Base-by-base conservation (phyloP, 2,113 vertebrate genomes). In the Spea bombifrons region DNA sequence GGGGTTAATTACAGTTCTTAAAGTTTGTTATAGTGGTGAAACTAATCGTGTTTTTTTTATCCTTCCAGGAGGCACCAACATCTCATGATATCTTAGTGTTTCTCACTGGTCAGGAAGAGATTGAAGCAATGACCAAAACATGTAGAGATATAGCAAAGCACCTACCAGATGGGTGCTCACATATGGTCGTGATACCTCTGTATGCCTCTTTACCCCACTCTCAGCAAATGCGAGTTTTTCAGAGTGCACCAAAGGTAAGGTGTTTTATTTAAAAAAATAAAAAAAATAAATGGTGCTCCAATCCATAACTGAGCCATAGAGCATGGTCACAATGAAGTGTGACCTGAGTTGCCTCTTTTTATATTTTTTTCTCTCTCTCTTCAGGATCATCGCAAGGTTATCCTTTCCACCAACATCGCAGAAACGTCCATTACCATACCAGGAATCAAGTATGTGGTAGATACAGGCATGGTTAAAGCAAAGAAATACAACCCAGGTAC, bases 381-480 rank as follows among this genome's bases (percentile, higher is more conserved):
- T 78, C 82, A 99, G 97, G 96, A 94, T 16, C 95, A 90, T 66
- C 94, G 97, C 86, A 99, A 98, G 87, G 94, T 98, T 80, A 95
- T 99, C 84, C 91, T 99, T 66, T 95, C 97, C 9, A 99, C 97
- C 86, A 99, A 99, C 90, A 96, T 99, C 0, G 96, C 97, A 0
- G 97, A 99, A 87, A 99, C 96, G 3, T 98, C 97, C 9, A 92
- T 99, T 81, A 99, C 97, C 73, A 98, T 99, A 80, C 83, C 95
- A 0, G 95, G 97, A 72, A 97, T 99, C 81, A 98, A 98, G 88
- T 96, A 90, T 0, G 94, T 99, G 75, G 91, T 99, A 55, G 97
- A 99, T 88, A 97, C 96, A 0, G 97, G 97, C 84, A 98, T 99
- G 96, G 97, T 99, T 75, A 99, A 99, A 89, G 96, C 97, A 75